Percentiles rank a stretch among this genome's conserved stretches.
Evolutionary conservation across 2,797 vertebrate genomes (phyloP).

Genomic region (Nasua narica): DNA sequence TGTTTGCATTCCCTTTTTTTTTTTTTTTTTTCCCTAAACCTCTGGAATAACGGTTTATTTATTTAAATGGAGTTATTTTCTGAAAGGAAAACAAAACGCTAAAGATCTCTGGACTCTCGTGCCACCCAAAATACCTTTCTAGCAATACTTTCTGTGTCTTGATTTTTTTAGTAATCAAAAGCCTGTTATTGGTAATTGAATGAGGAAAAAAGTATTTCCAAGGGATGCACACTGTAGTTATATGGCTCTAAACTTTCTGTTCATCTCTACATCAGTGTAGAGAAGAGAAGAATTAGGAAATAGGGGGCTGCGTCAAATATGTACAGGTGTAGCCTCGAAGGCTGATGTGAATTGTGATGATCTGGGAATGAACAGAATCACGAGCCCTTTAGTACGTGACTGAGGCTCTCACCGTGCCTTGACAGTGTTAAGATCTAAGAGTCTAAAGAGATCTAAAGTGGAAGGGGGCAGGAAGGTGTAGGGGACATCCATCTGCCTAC

Average conservation of each 20-base stretch:
- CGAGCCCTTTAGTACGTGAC: too few species aligned
- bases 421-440: too few species aligned
- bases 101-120: neutral
- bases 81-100: neutral
- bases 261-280: neutral
- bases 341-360: neutral
- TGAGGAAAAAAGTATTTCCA: neutral
- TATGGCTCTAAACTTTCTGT: neutral
- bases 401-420: fast-evolving
- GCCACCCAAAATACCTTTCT: slow-evolving; percentile 10
- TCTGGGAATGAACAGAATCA: fast-evolving
- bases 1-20: slow-evolving; percentile 8
- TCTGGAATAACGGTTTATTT: slow-evolving; percentile 38
- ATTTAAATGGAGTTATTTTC: slow-evolving; percentile 44
- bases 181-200: neutral
- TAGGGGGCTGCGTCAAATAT: neutral
- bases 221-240: neutral
- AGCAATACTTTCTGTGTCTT: neutral
- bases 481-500: fast-evolving
- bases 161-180: neutral
- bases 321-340: neutral
- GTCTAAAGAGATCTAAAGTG: too few species aligned
- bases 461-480: neutral
- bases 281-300: neutral
- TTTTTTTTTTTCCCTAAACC: neutral